Conservation (phyloP, 37 sponge, comb jelly and placozoan genomes). For the Bolinopsis microptera region DNA sequence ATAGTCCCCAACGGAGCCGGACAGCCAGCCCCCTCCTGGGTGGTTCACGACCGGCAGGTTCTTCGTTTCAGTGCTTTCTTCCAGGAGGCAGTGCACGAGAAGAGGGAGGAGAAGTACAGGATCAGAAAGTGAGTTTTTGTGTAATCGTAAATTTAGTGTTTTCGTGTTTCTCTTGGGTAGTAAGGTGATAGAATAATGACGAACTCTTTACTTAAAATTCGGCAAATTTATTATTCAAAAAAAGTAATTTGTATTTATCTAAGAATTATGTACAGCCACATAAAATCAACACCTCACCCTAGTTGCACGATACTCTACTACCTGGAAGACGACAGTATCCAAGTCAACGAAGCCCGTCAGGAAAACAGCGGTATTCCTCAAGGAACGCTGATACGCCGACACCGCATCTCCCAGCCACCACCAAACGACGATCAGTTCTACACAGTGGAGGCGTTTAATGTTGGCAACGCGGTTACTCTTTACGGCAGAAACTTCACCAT, state of each 20-base stretch:
- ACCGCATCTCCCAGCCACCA: constrained; percentile 88
- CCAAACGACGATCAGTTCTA: constrained; percentile 92
- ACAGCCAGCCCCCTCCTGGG: constrained; percentile 88
- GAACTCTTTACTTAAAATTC: neutral
- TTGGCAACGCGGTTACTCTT: constrained; percentile 77
- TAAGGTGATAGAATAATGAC: neutral
- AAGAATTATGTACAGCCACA: too few relatives aligned
- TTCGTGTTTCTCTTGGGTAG: neutral
- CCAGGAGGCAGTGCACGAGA: constrained; percentile 94
- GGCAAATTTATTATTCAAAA: neutral
- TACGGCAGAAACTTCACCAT: constrained; percentile 84
- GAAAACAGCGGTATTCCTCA: constrained; percentile 98
- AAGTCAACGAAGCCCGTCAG: constrained; percentile 77
- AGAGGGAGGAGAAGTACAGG: constrained; percentile 86
- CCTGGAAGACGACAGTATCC: constrained; percentile 97
- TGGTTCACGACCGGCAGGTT: constrained; percentile 98
- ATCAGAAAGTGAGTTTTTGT: constrained; percentile 70
- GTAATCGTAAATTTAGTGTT: neutral
- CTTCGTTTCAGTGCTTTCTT: constrained; percentile 90
- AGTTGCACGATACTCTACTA: constrained; percentile 79
- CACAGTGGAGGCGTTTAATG: constrained; percentile 89
- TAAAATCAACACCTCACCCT: too few relatives aligned
- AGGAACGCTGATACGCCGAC: constrained; percentile 92
- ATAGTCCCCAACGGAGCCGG: constrained; percentile 85
- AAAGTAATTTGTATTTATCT: neutral